These are phyloP conservation scores for Stylophora pistillata DNA, from an alignment of 64 coral and sea anemone species.

Conservation along the genomic window DNA sequence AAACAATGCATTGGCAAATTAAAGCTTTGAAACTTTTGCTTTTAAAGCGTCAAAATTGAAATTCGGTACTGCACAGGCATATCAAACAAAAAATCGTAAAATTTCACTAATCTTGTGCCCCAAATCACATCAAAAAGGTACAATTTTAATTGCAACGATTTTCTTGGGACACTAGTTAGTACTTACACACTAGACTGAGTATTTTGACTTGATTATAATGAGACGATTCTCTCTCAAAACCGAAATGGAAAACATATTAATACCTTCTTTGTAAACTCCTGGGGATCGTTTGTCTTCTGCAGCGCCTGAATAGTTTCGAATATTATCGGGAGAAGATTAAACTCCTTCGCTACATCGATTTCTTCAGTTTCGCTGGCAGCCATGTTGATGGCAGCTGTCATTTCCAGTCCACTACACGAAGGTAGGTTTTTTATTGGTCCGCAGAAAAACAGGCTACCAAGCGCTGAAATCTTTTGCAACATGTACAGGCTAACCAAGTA, in stretches of 20 bases:
- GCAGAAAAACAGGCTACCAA: background rate
- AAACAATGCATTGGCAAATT: too few relatives aligned
- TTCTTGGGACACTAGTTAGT: too few relatives aligned
- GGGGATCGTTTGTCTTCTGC: slow-evolving; percentile 57
- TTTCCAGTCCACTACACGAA: background rate
- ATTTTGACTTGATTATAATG: too few relatives aligned
- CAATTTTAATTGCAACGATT: too few relatives aligned
- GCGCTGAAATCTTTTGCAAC: background rate
- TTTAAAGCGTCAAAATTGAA: too few relatives aligned
- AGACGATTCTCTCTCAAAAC: background rate
- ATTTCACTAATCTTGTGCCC: too few relatives aligned
- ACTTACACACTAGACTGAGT: too few relatives aligned
- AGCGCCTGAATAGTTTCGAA: slow-evolving; percentile 67
- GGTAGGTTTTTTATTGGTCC: background rate
- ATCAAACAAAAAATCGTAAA: too few relatives aligned
- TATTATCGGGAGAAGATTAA: slow-evolving; percentile 64
- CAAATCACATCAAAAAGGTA: too few relatives aligned
- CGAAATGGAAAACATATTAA: background rate
- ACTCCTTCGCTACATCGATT: slow-evolving; percentile 58
- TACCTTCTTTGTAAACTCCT: slow-evolving; percentile 85
- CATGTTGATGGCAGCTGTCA: background rate
- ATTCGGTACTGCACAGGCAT: too few relatives aligned
- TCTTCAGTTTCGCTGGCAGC: slow-evolving; percentile 28
- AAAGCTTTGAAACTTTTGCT: too few relatives aligned
- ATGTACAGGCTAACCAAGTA: too few relatives aligned